Evolutionary conservation across 53 echinoderm and acorn worm genomes (phyloP), one percentile per base, ranked within the genome.

Genomic region (Stichopus horrens): DNA sequence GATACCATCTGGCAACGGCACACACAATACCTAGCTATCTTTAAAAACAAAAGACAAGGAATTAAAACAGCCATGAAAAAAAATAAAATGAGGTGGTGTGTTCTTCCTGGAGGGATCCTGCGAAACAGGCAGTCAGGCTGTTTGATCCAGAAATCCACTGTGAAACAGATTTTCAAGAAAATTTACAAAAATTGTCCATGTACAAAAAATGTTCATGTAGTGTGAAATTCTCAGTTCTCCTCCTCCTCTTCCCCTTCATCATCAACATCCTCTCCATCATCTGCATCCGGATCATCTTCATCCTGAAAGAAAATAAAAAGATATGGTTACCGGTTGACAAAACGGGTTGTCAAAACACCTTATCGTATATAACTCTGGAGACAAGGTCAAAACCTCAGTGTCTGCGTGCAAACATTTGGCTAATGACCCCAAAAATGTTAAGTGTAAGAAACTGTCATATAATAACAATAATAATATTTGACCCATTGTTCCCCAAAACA

Each of bases 121-220:
- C 81, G 8, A 58, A 56, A 81, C 81, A 81, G 81, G 81, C 55
- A 71, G 71, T 81, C 52, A 21, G 8, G 58, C 81, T 57, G 81
- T 81, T 81, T 56, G 81, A 56, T 54, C 81, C 85, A 85, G 85
- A 85, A 37, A 85, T 85, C 85, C 85, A 85, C 52, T 52, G 51
- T 85, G 85, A 85, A 75, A 85, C 68, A 67, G 59, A 85, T 85
- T 67, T 63, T 85, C 65, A 67, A 85, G 85, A 85, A 85, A 85
- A 66, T 85, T 85, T 66, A 63, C 63, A 85, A 85, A 85, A 85
- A 85, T 85, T 85, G 85, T 85, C 68, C 85, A 85, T 85, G 85
- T 85, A 85, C 85, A 85, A 85, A 85, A 83, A 85, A 54, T 51
- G 85, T 85, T 85, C 66, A 66, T 23, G 85, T 63, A 18, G 52